phyloP scores from a whole-genome alignment of 2,888 invertebrate species.

The Steinernema scapterisci region DNA sequence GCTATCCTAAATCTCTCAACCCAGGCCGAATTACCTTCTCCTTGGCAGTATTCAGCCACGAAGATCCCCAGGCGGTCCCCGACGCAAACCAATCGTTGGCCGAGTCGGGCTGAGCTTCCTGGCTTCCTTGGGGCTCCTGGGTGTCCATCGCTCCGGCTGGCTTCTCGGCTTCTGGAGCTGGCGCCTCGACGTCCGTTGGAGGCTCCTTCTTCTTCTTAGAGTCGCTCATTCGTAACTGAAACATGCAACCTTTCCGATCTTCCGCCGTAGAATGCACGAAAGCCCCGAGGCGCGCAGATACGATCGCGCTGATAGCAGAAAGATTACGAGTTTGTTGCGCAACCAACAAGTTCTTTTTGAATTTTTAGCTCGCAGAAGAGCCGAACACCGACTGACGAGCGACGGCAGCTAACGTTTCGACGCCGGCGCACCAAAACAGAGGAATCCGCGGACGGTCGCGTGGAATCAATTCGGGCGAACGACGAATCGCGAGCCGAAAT shows the following conservation, averaged over 20 bases:
- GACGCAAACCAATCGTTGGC: slow-evolving; percentile 43
- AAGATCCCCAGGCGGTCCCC: slow-evolving; percentile 52
- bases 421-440: no score
- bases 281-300: neutral
- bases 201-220: neutral
- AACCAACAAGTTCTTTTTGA: slow-evolving; percentile 1
- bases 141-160: neutral
- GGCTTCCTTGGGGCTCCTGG: neutral
- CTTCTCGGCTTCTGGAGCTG: neutral
- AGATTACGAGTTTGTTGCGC: neutral
- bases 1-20: neutral
- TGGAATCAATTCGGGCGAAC: no score
- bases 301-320: neutral
- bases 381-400: no score
- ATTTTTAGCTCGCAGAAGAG: no score
- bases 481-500: no score
- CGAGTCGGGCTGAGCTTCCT: neutral
- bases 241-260: neutral
- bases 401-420: no score
- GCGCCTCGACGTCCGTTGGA: neutral
- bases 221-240: slow-evolving; percentile 20
- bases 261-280: neutral
- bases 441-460: no score
- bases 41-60: slow-evolving; percentile 57
- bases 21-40: slow-evolving; percentile 49